Evolutionary conservation across 1,140 invertebrate genomes (phyloP), one percentile per base, ranked within the genome.

Genomic region (Rhyacophila brunnea): DNA sequence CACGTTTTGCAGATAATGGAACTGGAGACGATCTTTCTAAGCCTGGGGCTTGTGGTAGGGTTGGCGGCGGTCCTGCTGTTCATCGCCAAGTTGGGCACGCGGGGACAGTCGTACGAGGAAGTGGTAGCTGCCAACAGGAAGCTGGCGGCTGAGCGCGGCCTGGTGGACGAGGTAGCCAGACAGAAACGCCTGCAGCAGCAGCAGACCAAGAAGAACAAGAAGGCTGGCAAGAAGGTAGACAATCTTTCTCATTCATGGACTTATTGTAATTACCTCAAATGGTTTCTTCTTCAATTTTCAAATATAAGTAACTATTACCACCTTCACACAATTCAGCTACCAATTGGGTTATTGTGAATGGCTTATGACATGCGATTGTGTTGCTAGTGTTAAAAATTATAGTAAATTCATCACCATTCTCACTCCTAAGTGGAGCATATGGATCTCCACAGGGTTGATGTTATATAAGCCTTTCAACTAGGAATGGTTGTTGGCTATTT

Each of bases 151-250:
- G 53, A 65, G 35, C 13, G 53, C 13, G 48, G 57, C n/a, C 45
- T 60, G n/a, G 44, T 60, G 23, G 58, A 54, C 10, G 62, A 65
- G 20, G 46, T 54, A 2, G 53, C 23, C 4, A 28, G 56, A 10
- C 48, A 57, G 28, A 60, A 60, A 44, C 34, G 36, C 13, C 36
- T 52, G 1, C 58, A 60, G 38, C 62, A 60, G 13, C 62, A 65
- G 35, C 62, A 60, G n/a, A 48, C 49, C 35, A 65, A 65, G 54
- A 65, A 65, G 32, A 65, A 65, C 54, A 65, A 65, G 38, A 65
- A 65, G 32, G 62, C 62, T 15, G 62, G 62, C 11, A 60, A 60
- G 38, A 65, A 65, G 58, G 62, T 65, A 48, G 23, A n/a, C n/a
- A n/a, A 35, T 7, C 34, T 35, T 7, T 7, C 34, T n/a, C 6